phyloP scores from a whole-genome alignment of 2,797 vertebrate species.

The Orestias chungarensis region DNA sequence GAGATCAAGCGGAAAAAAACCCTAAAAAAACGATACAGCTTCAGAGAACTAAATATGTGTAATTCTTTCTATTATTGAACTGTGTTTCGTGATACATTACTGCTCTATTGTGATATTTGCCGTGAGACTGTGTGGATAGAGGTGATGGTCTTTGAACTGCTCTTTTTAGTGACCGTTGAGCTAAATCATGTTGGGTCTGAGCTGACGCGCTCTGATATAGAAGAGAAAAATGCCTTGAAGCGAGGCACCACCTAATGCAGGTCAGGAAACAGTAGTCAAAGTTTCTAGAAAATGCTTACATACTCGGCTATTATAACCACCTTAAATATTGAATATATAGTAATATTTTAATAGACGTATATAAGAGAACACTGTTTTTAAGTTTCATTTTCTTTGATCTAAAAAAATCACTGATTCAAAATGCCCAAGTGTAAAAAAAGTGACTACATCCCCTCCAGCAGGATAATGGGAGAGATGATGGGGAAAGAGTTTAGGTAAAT shows the following conservation, averaged over 20 bases:
- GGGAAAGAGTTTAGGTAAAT: constrained; percentile 83
- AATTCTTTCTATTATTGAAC: constrained; percentile 56
- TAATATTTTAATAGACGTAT: constrained; percentile 87
- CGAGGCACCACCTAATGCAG: constrained; percentile 81
- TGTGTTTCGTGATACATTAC: constrained; percentile 62
- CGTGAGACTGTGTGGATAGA: constrained; percentile 62
- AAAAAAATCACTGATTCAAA: constrained; percentile 88
- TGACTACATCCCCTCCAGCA: constrained; percentile 82
- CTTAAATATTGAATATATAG: constrained; percentile 89
- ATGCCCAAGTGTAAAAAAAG: constrained; percentile 87
- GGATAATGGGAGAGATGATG: constrained; percentile 76
- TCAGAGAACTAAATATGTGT: constrained; percentile 62
- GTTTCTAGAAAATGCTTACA: constrained; percentile 90
- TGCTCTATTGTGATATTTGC: constrained; percentile 57
- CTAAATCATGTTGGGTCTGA: constrained; percentile 72
- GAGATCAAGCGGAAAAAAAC: constrained; percentile 49
- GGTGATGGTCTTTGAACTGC: constrained; percentile 68
- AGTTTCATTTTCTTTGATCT: constrained; percentile 82
- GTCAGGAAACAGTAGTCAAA: constrained; percentile 87
- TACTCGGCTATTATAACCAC: constrained; percentile 89
- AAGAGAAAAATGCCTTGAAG: constrained; percentile 75
- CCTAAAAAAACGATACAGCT: constrained; percentile 46
- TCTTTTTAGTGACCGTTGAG: constrained; percentile 69
- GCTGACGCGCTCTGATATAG: constrained; percentile 70
- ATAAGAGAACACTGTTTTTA: constrained; percentile 88